Evolutionary conservation across 2,888 invertebrate species (phyloP).

Genomic region (Melieria crassipennis): DNA sequence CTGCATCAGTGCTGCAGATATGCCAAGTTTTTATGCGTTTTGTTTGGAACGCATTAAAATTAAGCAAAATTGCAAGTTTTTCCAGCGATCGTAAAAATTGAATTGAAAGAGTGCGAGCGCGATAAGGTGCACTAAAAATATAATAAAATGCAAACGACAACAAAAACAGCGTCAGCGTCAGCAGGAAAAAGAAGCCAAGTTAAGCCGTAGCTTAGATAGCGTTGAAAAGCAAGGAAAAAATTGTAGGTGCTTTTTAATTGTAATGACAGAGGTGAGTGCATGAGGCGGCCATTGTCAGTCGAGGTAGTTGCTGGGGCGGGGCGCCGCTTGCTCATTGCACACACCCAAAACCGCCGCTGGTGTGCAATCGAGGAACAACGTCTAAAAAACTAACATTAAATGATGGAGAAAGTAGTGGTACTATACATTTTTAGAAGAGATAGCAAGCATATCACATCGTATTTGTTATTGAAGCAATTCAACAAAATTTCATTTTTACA

Average conservation of each 20-base stretch:
- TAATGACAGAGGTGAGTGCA: slow-evolving; percentile 20
- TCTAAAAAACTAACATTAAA: no score
- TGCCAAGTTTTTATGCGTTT: slow-evolving; percentile 44
- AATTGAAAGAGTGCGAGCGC: slow-evolving; percentile 37
- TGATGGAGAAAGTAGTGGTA: no score
- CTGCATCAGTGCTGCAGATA: slow-evolving; percentile 34
- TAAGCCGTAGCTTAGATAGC: slow-evolving; percentile 11
- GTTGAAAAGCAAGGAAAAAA: slow-evolving; percentile 11
- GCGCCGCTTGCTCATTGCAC: no score
- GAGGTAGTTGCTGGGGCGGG: no score
- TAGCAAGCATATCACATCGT: no score
- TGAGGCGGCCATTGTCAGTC: no score
- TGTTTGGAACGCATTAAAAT: slow-evolving; percentile 55
- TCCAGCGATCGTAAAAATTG: slow-evolving; percentile 40
- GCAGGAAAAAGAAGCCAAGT: not conserved
- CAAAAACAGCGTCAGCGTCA: not conserved
- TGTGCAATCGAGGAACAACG: no score
- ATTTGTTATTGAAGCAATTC: no score
- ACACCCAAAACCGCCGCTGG: no score
- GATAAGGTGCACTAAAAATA: slow-evolving; percentile 35
- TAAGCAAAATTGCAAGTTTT: slow-evolving; percentile 57
- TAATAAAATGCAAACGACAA: slow-evolving; percentile 22
- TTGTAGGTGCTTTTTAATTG: slow-evolving; percentile 28
- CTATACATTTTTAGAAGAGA: no score
- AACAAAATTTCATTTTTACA: no score